Evolutionary conservation across 2,797 vertebrate species (phyloP).

Genomic region (Triplophysa bombifrons): DNA sequence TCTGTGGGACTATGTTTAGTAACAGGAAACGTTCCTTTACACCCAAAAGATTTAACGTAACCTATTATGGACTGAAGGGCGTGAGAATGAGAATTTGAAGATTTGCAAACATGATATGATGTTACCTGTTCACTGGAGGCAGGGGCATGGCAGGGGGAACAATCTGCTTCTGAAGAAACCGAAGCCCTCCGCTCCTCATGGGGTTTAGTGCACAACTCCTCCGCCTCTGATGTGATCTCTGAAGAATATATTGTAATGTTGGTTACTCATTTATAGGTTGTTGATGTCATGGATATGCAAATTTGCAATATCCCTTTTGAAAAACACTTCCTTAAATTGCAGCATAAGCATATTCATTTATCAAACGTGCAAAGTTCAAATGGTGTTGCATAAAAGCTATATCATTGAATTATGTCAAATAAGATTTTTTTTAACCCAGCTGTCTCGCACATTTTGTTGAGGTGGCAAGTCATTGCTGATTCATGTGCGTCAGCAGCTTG

Average conservation of each 20-base stretch:
- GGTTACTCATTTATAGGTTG: neutral
- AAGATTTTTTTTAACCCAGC: neutral
- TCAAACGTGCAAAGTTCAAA: neutral
- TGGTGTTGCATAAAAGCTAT: neutral
- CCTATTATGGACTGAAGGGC: neutral
- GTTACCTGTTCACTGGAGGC: conserved; percentile 78
- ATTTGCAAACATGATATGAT: neutral
- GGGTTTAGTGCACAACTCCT: conserved; percentile 90
- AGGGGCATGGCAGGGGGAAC: conserved; percentile 62
- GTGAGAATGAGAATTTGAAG: neutral
- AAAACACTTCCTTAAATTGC: neutral
- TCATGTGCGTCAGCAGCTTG: neutral
- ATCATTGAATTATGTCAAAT: neutral
- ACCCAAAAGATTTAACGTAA: neutral
- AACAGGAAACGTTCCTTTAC: neutral
- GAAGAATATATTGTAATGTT: conserved; percentile 17
- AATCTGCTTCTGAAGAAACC: conserved; percentile 69
- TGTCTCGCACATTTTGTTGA: neutral
- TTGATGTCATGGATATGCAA: neutral
- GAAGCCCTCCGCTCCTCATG: conserved; percentile 85
- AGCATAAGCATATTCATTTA: neutral
- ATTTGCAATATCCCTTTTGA: no score
- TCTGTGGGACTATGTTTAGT: neutral
- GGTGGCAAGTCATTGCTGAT: neutral
- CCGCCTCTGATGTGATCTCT: conserved; percentile 97